phyloP scores from a whole-genome alignment of 2,797 vertebrate species.

The Simalia tracyae region DNA sequence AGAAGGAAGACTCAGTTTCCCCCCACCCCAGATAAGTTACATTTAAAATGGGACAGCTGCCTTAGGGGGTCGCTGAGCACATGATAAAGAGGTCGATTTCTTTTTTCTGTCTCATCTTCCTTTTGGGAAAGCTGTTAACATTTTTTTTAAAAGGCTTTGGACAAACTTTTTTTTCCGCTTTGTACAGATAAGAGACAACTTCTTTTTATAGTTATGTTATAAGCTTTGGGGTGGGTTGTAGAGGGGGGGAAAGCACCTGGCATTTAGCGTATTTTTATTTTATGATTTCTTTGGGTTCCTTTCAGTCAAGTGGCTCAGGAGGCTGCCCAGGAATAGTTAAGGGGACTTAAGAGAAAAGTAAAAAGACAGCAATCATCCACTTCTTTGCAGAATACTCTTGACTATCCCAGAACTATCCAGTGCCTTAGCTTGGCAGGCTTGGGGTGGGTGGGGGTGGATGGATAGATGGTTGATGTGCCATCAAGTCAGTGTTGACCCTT shows the following conservation, averaged over 20 bases:
- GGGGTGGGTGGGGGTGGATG: background rate
- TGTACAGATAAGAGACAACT: no score
- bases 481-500: background rate
- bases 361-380: no score
- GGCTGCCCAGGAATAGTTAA: background rate
- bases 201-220: no score
- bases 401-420: background rate
- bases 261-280: background rate
- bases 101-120: background rate
- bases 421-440: background rate
- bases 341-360: background rate
- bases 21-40: no score
- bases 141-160: background rate
- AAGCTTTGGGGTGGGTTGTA: background rate
- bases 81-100: no score
- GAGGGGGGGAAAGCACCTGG: background rate
- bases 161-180: background rate
- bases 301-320: background rate
- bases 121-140: background rate
- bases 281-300: background rate
- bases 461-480: background rate
- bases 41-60: no score
- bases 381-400: background rate
- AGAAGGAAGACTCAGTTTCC: background rate
- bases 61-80: no score